Base-by-base conservation (phyloP, 2,888 invertebrate species). In the Orthosia cruda region DNA sequence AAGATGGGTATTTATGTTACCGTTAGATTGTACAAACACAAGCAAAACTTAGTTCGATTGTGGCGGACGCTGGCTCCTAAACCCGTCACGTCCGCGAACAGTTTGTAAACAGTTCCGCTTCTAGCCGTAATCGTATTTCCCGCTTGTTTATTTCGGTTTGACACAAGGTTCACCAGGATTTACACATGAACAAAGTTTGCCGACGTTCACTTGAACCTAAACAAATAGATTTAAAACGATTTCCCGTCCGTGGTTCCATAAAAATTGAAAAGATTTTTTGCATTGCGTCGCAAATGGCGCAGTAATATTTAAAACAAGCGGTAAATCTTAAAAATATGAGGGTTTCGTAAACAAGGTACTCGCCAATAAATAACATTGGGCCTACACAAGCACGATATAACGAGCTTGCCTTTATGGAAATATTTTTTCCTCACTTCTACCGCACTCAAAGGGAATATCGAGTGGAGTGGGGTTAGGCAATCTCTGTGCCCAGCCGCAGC, bases 71-170 rank as follows among this genome's bases (percentile, higher is more conserved):
- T 71, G 62, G 80, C 81, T 83, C 81, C 85, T 75, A 85, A 89
- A 84, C 77, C 88, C 87, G 89, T 92, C 93, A 93, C 92, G 93
- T 93, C 85, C 89, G 81, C 86, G 87, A 85, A 87, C 90, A 91
- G 92, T 94, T 94, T 92, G 95, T 93, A 95, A 95, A 95, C 94
- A 95, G 91, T 92, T 93, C 91, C 91, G 91, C 88, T 90, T 89
- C 89, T 86, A 87, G 87, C 90, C 87, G 90, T 94, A 93, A 94
- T 94, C 92, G 92, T 93, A 92, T 94, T 94, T 94, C 89, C 81
- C 88, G 92, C 90, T 92, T 92, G 92, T 94, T 93, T 94, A 92
- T 93, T 93, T 93, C 91, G 90, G 91, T 93, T 92, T 92, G 92
- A 93, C 93, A 92, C 90, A 89, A 87, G 89, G 87, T 89, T 88